phyloP scores from a whole-genome alignment of 1,140 invertebrate species.

The Temnothorax nylanderi region DNA sequence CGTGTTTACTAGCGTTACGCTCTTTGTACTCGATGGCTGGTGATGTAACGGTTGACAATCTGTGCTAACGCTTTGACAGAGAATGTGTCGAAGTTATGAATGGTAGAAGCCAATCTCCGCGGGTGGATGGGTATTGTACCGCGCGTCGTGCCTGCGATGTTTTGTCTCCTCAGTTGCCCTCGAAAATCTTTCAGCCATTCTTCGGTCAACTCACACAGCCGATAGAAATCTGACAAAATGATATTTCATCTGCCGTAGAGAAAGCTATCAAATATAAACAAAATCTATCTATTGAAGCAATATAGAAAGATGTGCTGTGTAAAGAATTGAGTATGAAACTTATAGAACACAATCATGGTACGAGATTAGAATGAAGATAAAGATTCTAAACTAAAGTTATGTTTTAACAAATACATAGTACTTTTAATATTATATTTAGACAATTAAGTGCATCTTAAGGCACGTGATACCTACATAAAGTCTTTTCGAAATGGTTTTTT shows the following conservation, averaged over 20 bases:
- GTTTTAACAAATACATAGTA: background rate
- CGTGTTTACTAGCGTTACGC: conserved; percentile 42
- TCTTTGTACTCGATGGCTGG: conserved; percentile 47
- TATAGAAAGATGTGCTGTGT: background rate
- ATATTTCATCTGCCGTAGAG: conserved; percentile 14
- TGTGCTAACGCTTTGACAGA: conserved; percentile 51
- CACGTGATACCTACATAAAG: background rate
- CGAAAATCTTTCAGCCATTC: conserved; percentile 44
- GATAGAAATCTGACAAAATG: conserved; percentile 33
- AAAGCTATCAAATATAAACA: conserved; percentile 34
- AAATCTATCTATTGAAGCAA: background rate
- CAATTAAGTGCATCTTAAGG: background rate
- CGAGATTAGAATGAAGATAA: background rate
- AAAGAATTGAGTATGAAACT: background rate
- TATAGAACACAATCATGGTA: background rate
- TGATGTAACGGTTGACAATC: conserved; percentile 53
- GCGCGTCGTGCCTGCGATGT: conserved; percentile 34
- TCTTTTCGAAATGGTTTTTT: background rate
- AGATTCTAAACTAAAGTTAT: background rate
- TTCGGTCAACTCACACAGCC: background rate
- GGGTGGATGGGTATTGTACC: conserved; percentile 32
- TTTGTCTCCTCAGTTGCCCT: conserved; percentile 40
- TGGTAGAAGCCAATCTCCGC: conserved; percentile 50
- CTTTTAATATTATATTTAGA: background rate
- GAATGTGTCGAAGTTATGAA: conserved; percentile 57